Conservation (phyloP, 2,113 vertebrate species). For the Cryptomyrus ogoouensis region DNA sequence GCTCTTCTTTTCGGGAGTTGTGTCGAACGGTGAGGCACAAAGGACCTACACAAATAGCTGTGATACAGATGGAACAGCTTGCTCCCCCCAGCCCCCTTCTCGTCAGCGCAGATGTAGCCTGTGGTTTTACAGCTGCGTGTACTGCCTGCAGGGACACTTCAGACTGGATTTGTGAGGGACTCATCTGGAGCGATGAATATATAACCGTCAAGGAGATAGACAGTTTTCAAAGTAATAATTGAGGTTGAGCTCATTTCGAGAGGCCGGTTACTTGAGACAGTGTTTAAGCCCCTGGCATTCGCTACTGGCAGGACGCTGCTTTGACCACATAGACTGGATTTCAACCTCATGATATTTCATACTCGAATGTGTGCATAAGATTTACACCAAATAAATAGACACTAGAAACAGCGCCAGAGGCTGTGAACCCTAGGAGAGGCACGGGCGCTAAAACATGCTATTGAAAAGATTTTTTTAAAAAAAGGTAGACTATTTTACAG, state of each 20-base stretch:
- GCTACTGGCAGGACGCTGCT: neutral
- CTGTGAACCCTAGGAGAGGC: neutral
- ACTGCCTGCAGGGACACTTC: neutral
- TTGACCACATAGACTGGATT: slow-evolving; percentile 1
- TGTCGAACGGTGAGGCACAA: slow-evolving; percentile 59
- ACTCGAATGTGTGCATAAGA: slow-evolving; percentile 11
- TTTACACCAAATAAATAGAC: slow-evolving; percentile 18
- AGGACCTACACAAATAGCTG: slow-evolving; percentile 35
- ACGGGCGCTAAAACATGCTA: neutral
- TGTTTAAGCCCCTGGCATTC: neutral
- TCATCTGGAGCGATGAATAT: neutral
- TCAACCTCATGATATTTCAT: slow-evolving; percentile 17
- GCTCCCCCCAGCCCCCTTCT: neutral
- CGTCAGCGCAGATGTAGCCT: neutral
- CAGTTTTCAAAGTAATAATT: slow-evolving; percentile 1
- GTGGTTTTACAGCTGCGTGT: slow-evolving; percentile 12
- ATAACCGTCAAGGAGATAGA: neutral
- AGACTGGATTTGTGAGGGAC: slow-evolving; percentile 3
- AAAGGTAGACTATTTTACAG: neutral
- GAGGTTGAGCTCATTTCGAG: slow-evolving; percentile 15
- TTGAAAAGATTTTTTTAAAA: neutral
- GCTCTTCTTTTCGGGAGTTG: slow-evolving; percentile 58
- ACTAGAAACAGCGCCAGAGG: neutral
- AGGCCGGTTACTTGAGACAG: slow-evolving; percentile 11
- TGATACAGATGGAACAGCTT: slow-evolving; percentile 33